Base-by-base conservation (phyloP, 2,113 vertebrate genomes). In the Rana temporaria region DNA sequence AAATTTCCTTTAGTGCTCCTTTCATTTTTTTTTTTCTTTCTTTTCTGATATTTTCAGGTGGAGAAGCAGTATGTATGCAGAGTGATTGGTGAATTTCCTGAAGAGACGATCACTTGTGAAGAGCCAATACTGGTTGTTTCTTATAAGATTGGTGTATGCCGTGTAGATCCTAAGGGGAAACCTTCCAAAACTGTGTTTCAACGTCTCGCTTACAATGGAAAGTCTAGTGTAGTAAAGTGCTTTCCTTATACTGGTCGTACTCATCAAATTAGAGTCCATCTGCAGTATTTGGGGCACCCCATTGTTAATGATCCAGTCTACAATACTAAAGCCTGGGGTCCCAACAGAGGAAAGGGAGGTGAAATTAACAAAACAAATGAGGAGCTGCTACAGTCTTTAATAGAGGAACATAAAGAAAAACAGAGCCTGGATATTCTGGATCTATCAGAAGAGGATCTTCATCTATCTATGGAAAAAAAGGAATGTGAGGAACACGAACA, bases 261-360 rank as follows among this genome's bases (percentile, higher is more conserved):
- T 0, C 98, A 99, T 89, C 98, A 99, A 91, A 99, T 99, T 85
- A 95, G 98, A 0, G 98, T 99, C 11, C 98, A 99, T 81, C 91
- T 99, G 69, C 98, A 99, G 90, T 99, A 93, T 81, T 85, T 99
- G 87, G 98, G 98, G 0, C 93, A 98, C 74, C 98, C 98, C 19
- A 98, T 99, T 6, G 78, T 97, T 80, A 98, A 97, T 0, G 98
- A 99, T 63, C 98, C 98, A n/a, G 95, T 99, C 88, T 99, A 99
- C 42, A 97, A 97, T n/a, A 95, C 96, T 57, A 90, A 89, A 0
- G 96, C 94, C 0, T 99, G 98, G 98, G 98, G 98, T 1, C 95
- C 97, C 0, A 82, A 90, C 52, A 90, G 94, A 55, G 97, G 96
- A 4, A 96, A 92, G 38, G 96, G 93, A 0, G 98, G 97, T 0